Base-by-base conservation (phyloP, 2,888 invertebrate genomes). In the Aphidius colemani region DNA sequence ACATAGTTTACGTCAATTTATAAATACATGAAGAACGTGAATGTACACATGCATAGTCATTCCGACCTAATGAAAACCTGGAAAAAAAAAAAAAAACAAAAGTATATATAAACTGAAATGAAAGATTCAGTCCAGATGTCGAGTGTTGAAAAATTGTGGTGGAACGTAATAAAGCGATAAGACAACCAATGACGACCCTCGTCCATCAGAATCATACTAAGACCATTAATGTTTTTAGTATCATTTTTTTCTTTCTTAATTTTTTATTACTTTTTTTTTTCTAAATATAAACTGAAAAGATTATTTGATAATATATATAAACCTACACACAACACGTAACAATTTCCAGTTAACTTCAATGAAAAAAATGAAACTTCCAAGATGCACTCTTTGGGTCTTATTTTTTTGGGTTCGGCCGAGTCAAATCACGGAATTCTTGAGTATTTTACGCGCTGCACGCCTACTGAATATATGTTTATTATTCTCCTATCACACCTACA, bases 121-220 rank as follows among this genome's bases (percentile, higher is more conserved):
- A 5, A 30, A 30, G 30, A 71, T 72, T 69, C 70, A 71, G 73
- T 70, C 71, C 72, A 71, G 68, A 71, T 70, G 72, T 69, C 69
- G 57, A 53, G 64, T 10, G 46, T 58, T 44, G 66, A 67, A 69
- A 70, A 73, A 64, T 70, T 68, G 71, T 68, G 71, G 67, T 59
- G 51, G 65, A 61, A 66, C 61, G 63, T 58, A 62, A 64, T 63
- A 59, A 58, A 63, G 55, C 45, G 60, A 58, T 56, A 61, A 60
- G 44, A 50, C 51, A 61, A 63, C 50, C 50, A 65, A 61, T 61
- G 53, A 46, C 8, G n/a, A 46, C 44, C 30, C 43, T 53, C 44
- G 44, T 30, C 30, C 30, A 30, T 30, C 30, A 30, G 30, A 30
- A 48, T 53, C 46, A 57, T 57, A 30, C n/a, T 46, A 48, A 7